Evolutionary conservation across 2,888 invertebrate species (phyloP), one percentile per base, ranked within the genome.

Genomic region (Xiphydria camelus): DNA sequence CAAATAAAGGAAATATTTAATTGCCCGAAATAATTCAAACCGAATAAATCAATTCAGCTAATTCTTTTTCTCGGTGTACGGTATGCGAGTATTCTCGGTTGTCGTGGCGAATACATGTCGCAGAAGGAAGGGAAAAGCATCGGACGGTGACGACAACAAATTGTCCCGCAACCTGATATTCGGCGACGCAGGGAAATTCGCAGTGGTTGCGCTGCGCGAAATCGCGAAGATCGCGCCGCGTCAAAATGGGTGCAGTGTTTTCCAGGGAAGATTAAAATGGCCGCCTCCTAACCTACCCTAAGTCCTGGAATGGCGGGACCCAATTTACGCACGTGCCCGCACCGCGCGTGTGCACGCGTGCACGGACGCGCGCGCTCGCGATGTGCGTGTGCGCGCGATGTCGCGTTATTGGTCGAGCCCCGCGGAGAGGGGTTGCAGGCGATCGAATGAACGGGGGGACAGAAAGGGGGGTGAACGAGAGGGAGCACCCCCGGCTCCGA

Each of bases 231-330:
- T 26, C 4, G 4, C 10, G 26, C 6, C 6, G 26, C 2, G 3
- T 18, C 12, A 19, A 18, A 19, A 17, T 18, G 41, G n/a, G 15
- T 7, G 15, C 10, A 17, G 18, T 17, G 23, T 22, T 22, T 41
- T 23, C 20, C 7, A 12, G 15, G 12, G 4, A 20, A 21, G 35
- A 25, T 35, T 33, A 47, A 53, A 52, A 53, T 46, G 47, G 55
- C 46, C 47, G 35, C 42, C 31, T 37, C 38, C 46, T 50, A 53
- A 55, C 51, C 55, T 51, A 55, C 53, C 53, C 50, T 48, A 51
- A 51, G 26, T 36, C 29, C 6, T 34, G 18, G 44, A 46, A 53
- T 54, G 41, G 48, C 46, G 44, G 49, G 42, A 51, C 45, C 51
- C 53, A 57, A 53, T 53, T 53, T 39, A 48, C 49, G 46, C 51